A percentile compares a stretch with the other conserved stretches of the same genome.
Evolutionary conservation across 2,888 invertebrate species (phyloP).

Genomic region (Helicoverpa assulta): DNA sequence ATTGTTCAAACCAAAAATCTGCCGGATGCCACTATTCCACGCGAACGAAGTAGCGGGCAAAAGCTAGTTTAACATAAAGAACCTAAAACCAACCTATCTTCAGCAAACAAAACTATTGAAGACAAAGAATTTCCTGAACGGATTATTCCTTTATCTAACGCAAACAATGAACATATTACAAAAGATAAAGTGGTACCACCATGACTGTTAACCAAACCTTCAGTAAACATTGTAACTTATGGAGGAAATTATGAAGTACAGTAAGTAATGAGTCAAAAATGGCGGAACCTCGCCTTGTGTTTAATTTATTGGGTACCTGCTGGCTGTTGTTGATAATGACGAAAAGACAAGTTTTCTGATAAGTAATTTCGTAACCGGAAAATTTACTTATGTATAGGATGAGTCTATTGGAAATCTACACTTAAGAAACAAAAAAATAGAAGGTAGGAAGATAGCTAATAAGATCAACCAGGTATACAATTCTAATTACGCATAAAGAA

Average conservation of each 20-base stretch:
- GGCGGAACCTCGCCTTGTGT: slow-evolving; percentile 26
- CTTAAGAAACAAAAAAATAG: too few species aligned
- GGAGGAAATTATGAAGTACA: slow-evolving; percentile 31
- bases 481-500: neutral
- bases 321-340: slow-evolving; percentile 18
- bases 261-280: slow-evolving; percentile 41
- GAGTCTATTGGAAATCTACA: too few species aligned
- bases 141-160: slow-evolving; percentile 41
- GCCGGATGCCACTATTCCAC: too few species aligned
- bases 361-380: neutral
- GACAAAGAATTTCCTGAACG: slow-evolving; percentile 22
- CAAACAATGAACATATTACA: slow-evolving; percentile 15
- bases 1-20: too few species aligned
- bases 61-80: neutral
- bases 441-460: too few species aligned
- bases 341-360: slow-evolving; percentile 18
- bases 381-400: neutral
- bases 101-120: slow-evolving; percentile 7
- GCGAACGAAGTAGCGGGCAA: too few species aligned
- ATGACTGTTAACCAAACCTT: slow-evolving; percentile 31
- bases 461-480: too few species aligned
- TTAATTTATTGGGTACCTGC: slow-evolving; percentile 35
- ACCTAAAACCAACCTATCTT: slow-evolving; percentile 20
- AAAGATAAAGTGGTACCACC: slow-evolving; percentile 21
- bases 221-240: slow-evolving; percentile 30